Percentiles rank a stretch among this genome's conserved stretches.
phyloP scores from a whole-genome alignment of 2,113 vertebrate species.

The Marmota flaviventris region DNA sequence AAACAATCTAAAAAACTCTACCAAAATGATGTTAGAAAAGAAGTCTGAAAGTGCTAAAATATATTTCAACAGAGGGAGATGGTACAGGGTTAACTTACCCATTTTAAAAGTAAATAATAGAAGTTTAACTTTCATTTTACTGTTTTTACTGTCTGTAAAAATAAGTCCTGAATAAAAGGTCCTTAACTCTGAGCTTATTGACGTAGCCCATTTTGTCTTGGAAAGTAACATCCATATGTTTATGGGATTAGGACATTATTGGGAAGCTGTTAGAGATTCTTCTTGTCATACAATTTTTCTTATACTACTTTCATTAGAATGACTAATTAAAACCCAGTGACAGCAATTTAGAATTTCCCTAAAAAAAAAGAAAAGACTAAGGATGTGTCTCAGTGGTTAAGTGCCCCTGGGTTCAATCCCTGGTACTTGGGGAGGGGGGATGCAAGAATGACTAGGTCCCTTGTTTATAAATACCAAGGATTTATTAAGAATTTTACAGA shows the following conservation, averaged over 20 bases:
- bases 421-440: too few relatives aligned
- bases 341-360: too few relatives aligned
- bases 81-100: background rate
- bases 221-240: background rate
- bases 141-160: background rate
- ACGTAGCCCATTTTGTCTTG: background rate
- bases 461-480: background rate
- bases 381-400: too few relatives aligned
- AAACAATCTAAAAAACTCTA: background rate
- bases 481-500: background rate
- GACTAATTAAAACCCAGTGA: background rate
- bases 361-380: too few relatives aligned
- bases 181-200: background rate
- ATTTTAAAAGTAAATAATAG: background rate
- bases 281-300: background rate
- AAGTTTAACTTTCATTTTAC: background rate
- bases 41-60: background rate
- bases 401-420: too few relatives aligned
- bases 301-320: background rate
- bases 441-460: background rate
- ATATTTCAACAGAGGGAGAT: background rate
- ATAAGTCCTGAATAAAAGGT: background rate
- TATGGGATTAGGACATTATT: too few relatives aligned
- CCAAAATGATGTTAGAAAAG: constrained; percentile 24
- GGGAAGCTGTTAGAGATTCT: background rate